Percentiles rank a stretch among this genome's conserved stretches.
phyloP scores from a whole-genome alignment of 1,140 invertebrate genomes.

The Pinna nobilis region DNA sequence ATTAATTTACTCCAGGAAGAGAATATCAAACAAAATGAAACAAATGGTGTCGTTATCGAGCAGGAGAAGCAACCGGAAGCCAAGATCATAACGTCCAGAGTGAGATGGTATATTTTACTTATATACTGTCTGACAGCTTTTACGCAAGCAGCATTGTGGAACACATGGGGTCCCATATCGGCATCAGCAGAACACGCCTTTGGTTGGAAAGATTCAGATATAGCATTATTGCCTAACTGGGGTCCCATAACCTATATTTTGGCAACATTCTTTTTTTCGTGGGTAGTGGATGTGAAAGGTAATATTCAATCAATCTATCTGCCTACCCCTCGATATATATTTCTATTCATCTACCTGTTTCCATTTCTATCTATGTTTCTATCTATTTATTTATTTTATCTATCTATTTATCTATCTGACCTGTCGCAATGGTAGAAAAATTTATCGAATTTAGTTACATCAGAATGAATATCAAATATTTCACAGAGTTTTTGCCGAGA shows the following conservation, averaged over 20 bases:
- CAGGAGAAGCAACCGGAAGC: too few relatives aligned
- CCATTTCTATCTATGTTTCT: too few relatives aligned
- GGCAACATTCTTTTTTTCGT: slow-evolving; percentile 74
- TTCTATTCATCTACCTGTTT: too few relatives aligned
- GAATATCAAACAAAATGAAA: too few relatives aligned
- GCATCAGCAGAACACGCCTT: slow-evolving; percentile 63
- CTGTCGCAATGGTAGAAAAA: too few relatives aligned
- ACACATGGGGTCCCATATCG: slow-evolving; percentile 77
- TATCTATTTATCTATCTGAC: not conserved
- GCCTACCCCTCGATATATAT: too few relatives aligned
- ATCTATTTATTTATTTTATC: too few relatives aligned
- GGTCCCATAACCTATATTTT: slow-evolving; percentile 75
- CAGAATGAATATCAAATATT: too few relatives aligned
- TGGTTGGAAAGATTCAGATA: slow-evolving; percentile 73
- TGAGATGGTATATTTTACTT: slow-evolving; percentile 51
- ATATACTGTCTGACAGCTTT: slow-evolving; percentile 44
- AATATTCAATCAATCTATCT: not conserved
- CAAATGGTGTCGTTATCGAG: too few relatives aligned
- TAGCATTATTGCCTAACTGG: slow-evolving; percentile 77
- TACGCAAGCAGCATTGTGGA: slow-evolving; percentile 72
- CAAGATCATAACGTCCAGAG: slow-evolving; percentile 41
- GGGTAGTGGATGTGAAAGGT: slow-evolving; percentile 69
- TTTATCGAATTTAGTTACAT: too few relatives aligned
- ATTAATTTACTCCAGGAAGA: too few relatives aligned
- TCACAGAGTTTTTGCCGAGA: too few relatives aligned